Base-by-base conservation (phyloP, 1,140 invertebrate species). In the Drosophila repletoides region DNA sequence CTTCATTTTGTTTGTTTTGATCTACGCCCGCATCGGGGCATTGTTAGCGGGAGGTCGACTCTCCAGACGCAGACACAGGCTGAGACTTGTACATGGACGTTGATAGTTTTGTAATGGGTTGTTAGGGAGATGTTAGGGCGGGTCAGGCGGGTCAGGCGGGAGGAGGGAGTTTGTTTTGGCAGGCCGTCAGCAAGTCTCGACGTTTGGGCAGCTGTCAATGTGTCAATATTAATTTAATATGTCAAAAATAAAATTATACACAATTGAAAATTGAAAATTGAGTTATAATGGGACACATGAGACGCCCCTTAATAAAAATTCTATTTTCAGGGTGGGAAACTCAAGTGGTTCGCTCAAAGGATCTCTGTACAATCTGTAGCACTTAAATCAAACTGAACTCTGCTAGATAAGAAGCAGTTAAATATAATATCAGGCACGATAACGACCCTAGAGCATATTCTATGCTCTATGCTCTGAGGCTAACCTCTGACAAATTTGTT, bases 191-290 rank as follows among this genome's bases (percentile, higher is more conserved):
- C 45, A n/a, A 55, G 24, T 26, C 45, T 69, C n/a, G 64, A 59
- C 17, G 40, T 34, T 51, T 49, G 43, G 68, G 63, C 81, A 86
- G 80, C 80, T 84, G 80, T 84, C 80, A 84, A 84, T 84, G 80
- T 84, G 80, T 84, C 80, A 84, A 84, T 84, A 84, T 84, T 80
- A 84, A 84, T 84, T 84, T 80, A 86, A 84, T 84, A 84, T 69
- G 71, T 84, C 80, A 74, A 68, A 86, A 86, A 61, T 80, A 71
- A 72, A 74, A 83, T 71, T 74, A 64, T 71, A 59, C 60, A 59
- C 79, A 84, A 84, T 84, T 79, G 83, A 46, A 84, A 84, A 84
- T 84, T 79, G 83, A 46, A 84, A 84, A 86, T 84, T 86, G 79
- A 84, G 74, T 33, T 72, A 74, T 84, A 83, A 74, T 67, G 59